A percentile compares a stretch with the other conserved stretches of the same genome.
These are phyloP conservation scores for Eupelmus urozonus DNA, from an alignment of 2,888 invertebrate genomes.

Conservation along the genomic window DNA sequence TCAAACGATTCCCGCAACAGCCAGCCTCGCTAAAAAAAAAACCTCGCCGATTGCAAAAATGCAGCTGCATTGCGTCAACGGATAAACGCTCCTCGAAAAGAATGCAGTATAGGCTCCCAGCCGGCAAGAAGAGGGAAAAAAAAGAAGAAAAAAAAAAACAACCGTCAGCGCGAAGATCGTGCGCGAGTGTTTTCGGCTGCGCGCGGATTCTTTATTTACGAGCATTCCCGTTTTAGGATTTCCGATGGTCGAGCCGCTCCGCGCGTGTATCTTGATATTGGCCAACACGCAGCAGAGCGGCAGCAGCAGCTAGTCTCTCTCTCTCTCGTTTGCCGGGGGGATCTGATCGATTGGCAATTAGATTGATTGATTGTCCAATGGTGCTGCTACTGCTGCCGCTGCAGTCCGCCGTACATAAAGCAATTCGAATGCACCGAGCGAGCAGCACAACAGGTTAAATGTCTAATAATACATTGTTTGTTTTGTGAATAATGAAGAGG, in stretches of 20 bases:
- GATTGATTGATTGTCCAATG: slow-evolving; percentile 55
- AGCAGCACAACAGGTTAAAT: slow-evolving; percentile 34
- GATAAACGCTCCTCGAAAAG: background rate
- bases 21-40: too few species aligned
- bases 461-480: slow-evolving; percentile 50
- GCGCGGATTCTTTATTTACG: slow-evolving; percentile 39
- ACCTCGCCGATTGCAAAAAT: background rate
- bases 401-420: background rate
- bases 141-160: background rate
- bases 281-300: slow-evolving; percentile 37
- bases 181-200: background rate
- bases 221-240: slow-evolving; percentile 34
- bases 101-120: background rate
- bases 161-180: slow-evolving; percentile 11
- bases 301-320: slow-evolving; percentile 46
- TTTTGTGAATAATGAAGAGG: slow-evolving; percentile 47
- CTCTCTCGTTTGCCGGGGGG: background rate
- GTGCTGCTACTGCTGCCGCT: too few species aligned
- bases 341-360: slow-evolving; percentile 58
- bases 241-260: slow-evolving; percentile 5
- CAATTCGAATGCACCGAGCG: slow-evolving; percentile 39
- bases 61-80: slow-evolving; percentile 19
- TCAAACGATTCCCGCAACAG: too few species aligned
- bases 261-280: slow-evolving; percentile 41
- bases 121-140: background rate